A percentile compares a stretch with the other conserved stretches of the same genome.
Evolutionary conservation across 2,888 invertebrate genomes (phyloP).

Genomic region (Bruchidius siliquastri): DNA sequence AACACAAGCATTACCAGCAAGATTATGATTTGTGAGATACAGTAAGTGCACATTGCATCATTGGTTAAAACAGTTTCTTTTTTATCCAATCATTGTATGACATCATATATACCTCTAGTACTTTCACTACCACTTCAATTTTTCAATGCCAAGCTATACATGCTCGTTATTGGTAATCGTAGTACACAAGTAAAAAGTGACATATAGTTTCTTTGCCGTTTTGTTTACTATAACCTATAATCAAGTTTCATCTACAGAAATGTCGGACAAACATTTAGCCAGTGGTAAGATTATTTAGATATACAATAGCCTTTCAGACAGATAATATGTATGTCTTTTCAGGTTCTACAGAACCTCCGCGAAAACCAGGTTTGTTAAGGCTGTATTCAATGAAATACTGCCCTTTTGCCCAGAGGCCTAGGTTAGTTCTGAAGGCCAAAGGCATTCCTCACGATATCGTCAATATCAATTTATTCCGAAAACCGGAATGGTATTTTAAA

Average conservation of each 20-base stretch:
- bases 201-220: not conserved
- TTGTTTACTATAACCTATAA: not conserved
- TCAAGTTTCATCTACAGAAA: constrained; percentile 1
- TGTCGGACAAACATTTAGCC: constrained; percentile 14
- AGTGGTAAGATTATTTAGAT: constrained; percentile 7
- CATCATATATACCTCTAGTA: too few species aligned
- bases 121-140: too few species aligned
- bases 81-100: too few species aligned
- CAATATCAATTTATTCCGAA: constrained; percentile 68
- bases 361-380: constrained; percentile 60
- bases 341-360: constrained; percentile 65
- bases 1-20: too few species aligned
- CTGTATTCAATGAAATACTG: constrained; percentile 83
- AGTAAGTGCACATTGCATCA: too few species aligned
- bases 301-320: not conserved
- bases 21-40: too few species aligned
- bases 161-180: too few species aligned
- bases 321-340: constrained; percentile 18
- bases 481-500: constrained; percentile 77
- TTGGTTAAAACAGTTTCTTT: too few species aligned
- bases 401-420: constrained; percentile 72
- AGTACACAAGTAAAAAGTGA: too few species aligned
- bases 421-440: constrained; percentile 72
- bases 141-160: too few species aligned
- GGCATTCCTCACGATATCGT: constrained; percentile 70